A percentile compares a stretch with the other conserved stretches of the same genome.
Evolutionary conservation across 2,888 invertebrate genomes (phyloP).

Genomic region (Scaptomyza polygonia): DNA sequence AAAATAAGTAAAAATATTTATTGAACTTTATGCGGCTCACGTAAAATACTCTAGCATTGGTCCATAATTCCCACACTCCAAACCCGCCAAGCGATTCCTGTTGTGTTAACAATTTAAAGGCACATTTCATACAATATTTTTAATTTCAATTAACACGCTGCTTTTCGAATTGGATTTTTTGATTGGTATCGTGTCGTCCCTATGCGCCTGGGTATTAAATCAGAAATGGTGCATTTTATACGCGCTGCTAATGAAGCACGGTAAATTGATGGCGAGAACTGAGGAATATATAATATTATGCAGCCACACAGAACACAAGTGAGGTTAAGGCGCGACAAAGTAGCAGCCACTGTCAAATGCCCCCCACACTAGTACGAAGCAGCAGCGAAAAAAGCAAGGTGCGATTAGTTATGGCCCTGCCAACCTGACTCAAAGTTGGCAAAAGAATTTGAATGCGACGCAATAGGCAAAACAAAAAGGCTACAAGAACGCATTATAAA

Average conservation of each 20-base stretch:
- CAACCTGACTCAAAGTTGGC: conserved; percentile 32
- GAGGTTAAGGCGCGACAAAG: conserved; percentile 66
- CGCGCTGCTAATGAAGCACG: conserved; percentile 50
- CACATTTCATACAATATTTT: conserved; percentile 33
- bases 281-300: conserved; percentile 66
- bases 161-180: conserved; percentile 44
- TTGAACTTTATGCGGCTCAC: conserved; percentile 41
- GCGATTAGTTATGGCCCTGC: conserved; percentile 48
- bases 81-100: background rate
- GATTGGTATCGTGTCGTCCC: conserved; percentile 16
- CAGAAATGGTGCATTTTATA: conserved; percentile 45
- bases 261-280: conserved; percentile 46
- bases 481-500: conserved; percentile 6
- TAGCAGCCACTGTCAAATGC: conserved; percentile 34
- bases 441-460: conserved; percentile 45
- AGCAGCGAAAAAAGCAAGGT: conserved; percentile 56
- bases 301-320: conserved; percentile 66
- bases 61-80: conserved; percentile 31
- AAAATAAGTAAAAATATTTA: too few species aligned
- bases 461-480: conserved; percentile 32
- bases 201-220: conserved; percentile 16
- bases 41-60: conserved; percentile 23
- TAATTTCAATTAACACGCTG: conserved; percentile 46
- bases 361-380: conserved; percentile 60
- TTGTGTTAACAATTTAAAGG: conserved; percentile 1